These are phyloP conservation scores for Baccha elongata DNA, from an alignment of 2,888 invertebrate genomes.

Conservation along the genomic window DNA sequence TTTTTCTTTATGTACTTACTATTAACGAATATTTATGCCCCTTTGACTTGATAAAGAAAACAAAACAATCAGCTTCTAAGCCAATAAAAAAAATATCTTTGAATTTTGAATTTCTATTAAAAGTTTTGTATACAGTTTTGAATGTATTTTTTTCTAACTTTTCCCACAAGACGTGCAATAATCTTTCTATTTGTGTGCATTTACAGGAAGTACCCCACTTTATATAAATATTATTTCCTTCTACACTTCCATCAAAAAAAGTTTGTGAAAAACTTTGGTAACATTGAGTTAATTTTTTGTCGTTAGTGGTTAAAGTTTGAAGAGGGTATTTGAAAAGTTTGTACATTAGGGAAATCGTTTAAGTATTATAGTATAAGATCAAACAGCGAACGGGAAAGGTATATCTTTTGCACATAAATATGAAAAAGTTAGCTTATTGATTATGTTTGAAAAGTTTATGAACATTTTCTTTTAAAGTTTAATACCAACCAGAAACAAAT, in stretches of 20 bases:
- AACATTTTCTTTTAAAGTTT: too few species aligned
- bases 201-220: neutral
- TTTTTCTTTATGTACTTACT: too few species aligned
- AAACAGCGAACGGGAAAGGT: conserved; percentile 7
- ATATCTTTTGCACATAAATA: too few species aligned
- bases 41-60: too few species aligned
- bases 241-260: neutral
- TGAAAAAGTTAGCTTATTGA: too few species aligned
- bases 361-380: conserved; percentile 35
- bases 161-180: neutral
- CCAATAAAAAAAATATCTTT: too few species aligned
- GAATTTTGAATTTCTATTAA: conserved; percentile 56
- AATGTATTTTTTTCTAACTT: neutral
- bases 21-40: too few species aligned
- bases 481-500: too few species aligned
- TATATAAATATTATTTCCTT: neutral
- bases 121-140: conserved; percentile 26
- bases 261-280: conserved; percentile 24
- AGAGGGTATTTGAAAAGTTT: conserved; percentile 56
- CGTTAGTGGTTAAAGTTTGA: conserved; percentile 34
- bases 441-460: too few species aligned
- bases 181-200: neutral
- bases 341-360: conserved; percentile 24
- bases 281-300: conserved; percentile 12
- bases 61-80: too few species aligned